phyloP scores from a whole-genome alignment of 2,888 invertebrate genomes.

The Pediacus dermestoides region DNA sequence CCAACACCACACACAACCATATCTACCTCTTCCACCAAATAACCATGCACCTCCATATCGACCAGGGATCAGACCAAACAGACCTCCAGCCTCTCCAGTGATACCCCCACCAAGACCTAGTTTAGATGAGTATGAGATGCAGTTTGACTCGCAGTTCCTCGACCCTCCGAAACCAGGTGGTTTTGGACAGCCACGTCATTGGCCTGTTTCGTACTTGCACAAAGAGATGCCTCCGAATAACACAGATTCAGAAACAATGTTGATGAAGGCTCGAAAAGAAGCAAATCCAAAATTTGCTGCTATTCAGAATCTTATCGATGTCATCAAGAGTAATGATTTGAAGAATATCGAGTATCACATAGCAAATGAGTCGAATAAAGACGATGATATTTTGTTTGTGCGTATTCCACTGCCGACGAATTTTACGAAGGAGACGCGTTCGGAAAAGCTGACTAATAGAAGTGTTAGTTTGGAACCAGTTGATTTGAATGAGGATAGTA shows the following conservation, averaged over 20 bases:
- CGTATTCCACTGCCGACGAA: conserved; percentile 45
- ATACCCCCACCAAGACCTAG: conserved; percentile 48
- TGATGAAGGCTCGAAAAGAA: conserved; percentile 20
- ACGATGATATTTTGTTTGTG: conserved; percentile 43
- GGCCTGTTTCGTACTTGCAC: conserved; percentile 82
- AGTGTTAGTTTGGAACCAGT: conserved; percentile 22
- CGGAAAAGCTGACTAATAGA: conserved; percentile 12
- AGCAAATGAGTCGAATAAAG: conserved; percentile 40
- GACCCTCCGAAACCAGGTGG: conserved; percentile 52
- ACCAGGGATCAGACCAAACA: conserved; percentile 39
- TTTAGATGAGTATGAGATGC: conserved; percentile 46
- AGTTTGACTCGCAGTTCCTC: conserved; percentile 47
- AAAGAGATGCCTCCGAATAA: conserved; percentile 72
- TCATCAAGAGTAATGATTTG: conserved; percentile 45
- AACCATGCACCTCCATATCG: conserved; percentile 23
- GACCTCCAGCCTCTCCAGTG: conserved; percentile 43
- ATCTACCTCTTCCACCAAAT: conserved; percentile 32
- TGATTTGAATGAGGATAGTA: conserved; percentile 20
- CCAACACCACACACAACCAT: conserved; percentile 24
- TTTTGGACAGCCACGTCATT: conserved; percentile 54
- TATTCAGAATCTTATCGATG: conserved; percentile 45
- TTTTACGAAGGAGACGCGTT: conserved; percentile 28
- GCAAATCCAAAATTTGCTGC: conserved; percentile 37
- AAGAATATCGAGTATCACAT: conserved; percentile 45
- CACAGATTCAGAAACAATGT: conserved; percentile 25